Evolutionary conservation across 2,888 invertebrate genomes (phyloP), one percentile per base, ranked within the genome.

Genomic region (Bugula neritina): DNA sequence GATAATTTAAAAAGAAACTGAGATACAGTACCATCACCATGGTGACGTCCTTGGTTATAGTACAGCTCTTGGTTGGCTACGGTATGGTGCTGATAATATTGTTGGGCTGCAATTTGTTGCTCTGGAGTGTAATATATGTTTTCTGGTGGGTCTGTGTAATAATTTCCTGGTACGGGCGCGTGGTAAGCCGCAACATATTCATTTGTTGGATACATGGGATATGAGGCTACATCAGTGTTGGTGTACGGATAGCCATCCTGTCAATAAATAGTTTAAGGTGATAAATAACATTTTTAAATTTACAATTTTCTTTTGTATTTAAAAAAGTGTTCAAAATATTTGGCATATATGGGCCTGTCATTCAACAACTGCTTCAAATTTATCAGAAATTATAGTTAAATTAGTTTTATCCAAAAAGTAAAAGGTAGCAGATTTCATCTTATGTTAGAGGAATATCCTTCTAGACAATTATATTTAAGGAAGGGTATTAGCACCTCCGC

Each of bases 201-300:
- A 27, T 5, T 27, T 5, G 63, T 27, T 29, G 63, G 63, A 63
- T 63, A 63, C 27, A 31, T 29, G 10, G 63, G 63, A 63, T 63
- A 63, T 63, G 63, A 31, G 63, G 31, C 63, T 63, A 34, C 29
- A 34, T 63, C 63, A 2, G 63, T 25, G 34, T 27, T 34, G 13
- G 27, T 13, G 27, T 63, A 63, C n/a, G 63, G 63, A 63, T 63
- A 63, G n/a, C n/a, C 31, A 2, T 63, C 63, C 63, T 63, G 31
- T 63, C 27, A 63, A 57, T 13, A 52, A 21, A 52, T 52, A 17
- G 52, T 57, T 23, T 23, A 13, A 57, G 25, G 25, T 23, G 5
- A 23, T 57, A 57, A 5, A 23, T 57, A 57, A 57, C 25, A n/a
- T 57, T 57, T 52, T 17, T 17, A 52, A 52, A 17, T 52, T 17